Evolutionary conservation across 2,797 vertebrate genomes (phyloP), one percentile per base, ranked within the genome.

Genomic region (Peromyscus attwateri): DNA sequence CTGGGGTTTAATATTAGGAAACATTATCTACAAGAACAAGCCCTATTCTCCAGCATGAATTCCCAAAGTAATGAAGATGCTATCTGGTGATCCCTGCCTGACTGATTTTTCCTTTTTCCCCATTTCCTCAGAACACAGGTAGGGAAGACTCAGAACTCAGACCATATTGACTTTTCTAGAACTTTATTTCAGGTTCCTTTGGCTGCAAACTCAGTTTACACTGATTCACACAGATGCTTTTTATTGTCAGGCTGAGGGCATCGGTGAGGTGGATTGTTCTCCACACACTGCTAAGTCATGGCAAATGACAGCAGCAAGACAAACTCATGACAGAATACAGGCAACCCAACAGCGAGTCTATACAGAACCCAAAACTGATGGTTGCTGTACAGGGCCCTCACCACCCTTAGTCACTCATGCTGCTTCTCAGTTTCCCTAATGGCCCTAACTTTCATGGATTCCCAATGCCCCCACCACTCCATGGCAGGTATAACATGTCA

Each of bases 41-140:
- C 19, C 40, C 77, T 75, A 21, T 31, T 85, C 73, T 87, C 66
- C 55, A 64, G 29, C n/a, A n/a, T 25, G 60, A 23, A n/a, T 68
- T 81, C 85, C 49, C 76, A 6, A 43, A 64, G 14, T 79, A 68
- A 83, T 66, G 71, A 85, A 92, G 62, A 57, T 46, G 25, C 25
- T 52, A 23, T 55, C 19, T 64, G 31, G 43, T 52, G 16, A 73
- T 82, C 64, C 25, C 52, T 43, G 70, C 73, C 89, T 62, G 11
- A 17, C 2, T 92, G 66, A n/a, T 21, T 93, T 75, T 49, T 66
- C 19, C 7, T 34, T 37, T 29, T 95, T 43, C 43, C 43, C 73
- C 64, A 60, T 55, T 79, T 71, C 66, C 43, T 90, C 37, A 94
- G 27, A 96, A 92, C 43, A 71, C n/a, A 12, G 31, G n/a, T 23